Evolutionary conservation across 2,888 invertebrate species (phyloP), one percentile per base, ranked within the genome.

Genomic region (Liodrosophila aerea): DNA sequence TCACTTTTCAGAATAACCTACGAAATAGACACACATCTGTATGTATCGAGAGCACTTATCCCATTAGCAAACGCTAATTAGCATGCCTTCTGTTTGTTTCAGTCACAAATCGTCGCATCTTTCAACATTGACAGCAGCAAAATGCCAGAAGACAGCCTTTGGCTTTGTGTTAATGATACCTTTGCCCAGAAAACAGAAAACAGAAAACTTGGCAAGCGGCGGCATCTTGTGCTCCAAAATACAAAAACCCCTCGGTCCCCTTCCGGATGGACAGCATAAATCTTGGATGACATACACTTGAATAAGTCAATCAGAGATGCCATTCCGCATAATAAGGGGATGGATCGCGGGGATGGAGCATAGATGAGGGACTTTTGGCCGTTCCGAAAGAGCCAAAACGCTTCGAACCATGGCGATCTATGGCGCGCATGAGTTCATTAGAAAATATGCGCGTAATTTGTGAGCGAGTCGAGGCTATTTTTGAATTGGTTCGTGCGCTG

Each of bases 401-500:
- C 77, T 73, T 62, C 66, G 66, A 82, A 84, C 85, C 86, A 69
- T 82, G 66, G 56, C 78, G 68, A 71, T 71, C 66, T 44, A 44
- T 54, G 86, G 62, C 66, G 68, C 58, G 78, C 83, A 78, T 78
- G 83, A 85, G 78, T 75, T 81, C 85, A 86, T 81, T 81, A 85
- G 80, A 81, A 86, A 81, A 81, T 72, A 81, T 82, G 81, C 86
- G 83, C 72, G 76, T 86, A 85, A 81, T 81, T 81, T 86, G 86
- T 76, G 86, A 59, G 69, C 62, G 30, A 54, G 37, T 60, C 33
- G 39, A 9, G 40, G 60, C 84, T 80, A 73, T 84, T 86, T 80
- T 73, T 76, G 77, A 65, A 73, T 80, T 69, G 70, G 56, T 58
- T 60, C 34, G 68, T 39, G 41, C 12, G 60, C 49, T 49, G 44